Conservation (phyloP, 2,113 vertebrate genomes). For the Esox niger region DNA sequence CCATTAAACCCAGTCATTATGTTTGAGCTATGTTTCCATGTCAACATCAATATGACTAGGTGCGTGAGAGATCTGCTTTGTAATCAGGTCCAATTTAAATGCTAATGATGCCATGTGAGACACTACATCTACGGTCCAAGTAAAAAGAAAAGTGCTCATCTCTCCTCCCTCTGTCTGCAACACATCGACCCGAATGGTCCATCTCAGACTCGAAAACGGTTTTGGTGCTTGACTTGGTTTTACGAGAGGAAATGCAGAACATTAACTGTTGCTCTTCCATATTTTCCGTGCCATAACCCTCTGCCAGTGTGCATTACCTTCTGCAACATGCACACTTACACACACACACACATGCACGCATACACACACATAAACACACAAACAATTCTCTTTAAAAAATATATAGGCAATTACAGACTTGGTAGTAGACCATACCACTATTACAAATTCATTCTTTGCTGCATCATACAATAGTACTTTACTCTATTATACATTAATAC, state of each 20-base stretch:
- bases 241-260: too few relatives aligned
- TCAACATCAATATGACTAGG: slow-evolving; percentile 35
- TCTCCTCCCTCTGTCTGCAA: slow-evolving; percentile 20
- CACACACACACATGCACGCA: not conserved
- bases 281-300: not conserved
- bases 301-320: not conserved
- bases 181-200: slow-evolving; percentile 55
- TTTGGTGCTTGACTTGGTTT: slow-evolving; percentile 55
- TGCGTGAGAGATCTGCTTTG: slow-evolving; percentile 40
- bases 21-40: slow-evolving; percentile 38
- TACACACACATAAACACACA: too few relatives aligned
- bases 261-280: not conserved
- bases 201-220: slow-evolving; percentile 54
- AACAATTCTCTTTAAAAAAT: too few relatives aligned
- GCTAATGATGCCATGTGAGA: slow-evolving; percentile 36
- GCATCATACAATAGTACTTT: too few relatives aligned
- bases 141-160: slow-evolving; percentile 18
- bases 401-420: slow-evolving; percentile 17
- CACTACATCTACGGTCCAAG: not conserved
- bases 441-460: too few relatives aligned
- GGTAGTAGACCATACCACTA: too few relatives aligned
- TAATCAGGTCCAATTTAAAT: slow-evolving; percentile 39
- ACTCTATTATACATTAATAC: not conserved
- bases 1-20: slow-evolving; percentile 37
- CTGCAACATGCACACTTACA: slow-evolving; percentile 3